Evolutionary conservation across 1,140 invertebrate genomes (phyloP).

Genomic region (Pararge aegeria): DNA sequence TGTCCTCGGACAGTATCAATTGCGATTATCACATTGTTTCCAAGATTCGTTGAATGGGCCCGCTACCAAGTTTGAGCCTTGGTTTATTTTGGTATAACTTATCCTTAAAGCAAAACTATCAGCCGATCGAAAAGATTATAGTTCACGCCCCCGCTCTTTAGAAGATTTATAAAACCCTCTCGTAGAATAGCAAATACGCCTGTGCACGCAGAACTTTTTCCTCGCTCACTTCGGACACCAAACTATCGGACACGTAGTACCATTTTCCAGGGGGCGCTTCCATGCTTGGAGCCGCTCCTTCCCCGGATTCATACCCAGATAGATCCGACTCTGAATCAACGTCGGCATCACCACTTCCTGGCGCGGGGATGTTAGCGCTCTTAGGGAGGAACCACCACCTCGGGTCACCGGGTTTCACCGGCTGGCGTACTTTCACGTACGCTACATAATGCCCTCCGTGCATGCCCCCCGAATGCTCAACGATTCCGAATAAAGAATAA

Average conservation of each 20-base stretch:
- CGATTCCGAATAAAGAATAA: conserved; percentile 96
- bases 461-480: conserved; percentile 95
- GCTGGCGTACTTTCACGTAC: conserved; percentile 89
- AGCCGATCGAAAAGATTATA: neutral
- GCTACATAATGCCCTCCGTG: conserved; percentile 98
- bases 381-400: conserved; percentile 85
- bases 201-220: conserved; percentile 90
- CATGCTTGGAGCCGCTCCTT: conserved; percentile 44
- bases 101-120: neutral
- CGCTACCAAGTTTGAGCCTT: no score
- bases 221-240: conserved; percentile 90
- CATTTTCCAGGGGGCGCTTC: conserved; percentile 88
- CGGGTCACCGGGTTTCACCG: conserved; percentile 80
- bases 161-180: conserved; percentile 86
- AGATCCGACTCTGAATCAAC: conserved; percentile 71
- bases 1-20: no score
- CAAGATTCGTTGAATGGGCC: no score
- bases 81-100: no score
- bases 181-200: conserved; percentile 99
- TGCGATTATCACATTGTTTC: no score
- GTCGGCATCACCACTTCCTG: conserved; percentile 64
- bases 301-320: conserved; percentile 71
- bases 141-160: neutral
- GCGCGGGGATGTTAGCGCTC: conserved; percentile 77
- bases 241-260: conserved; percentile 96